phyloP scores from a whole-genome alignment of 2,113 vertebrate species.

The Sakesphorus luctuosus region DNA sequence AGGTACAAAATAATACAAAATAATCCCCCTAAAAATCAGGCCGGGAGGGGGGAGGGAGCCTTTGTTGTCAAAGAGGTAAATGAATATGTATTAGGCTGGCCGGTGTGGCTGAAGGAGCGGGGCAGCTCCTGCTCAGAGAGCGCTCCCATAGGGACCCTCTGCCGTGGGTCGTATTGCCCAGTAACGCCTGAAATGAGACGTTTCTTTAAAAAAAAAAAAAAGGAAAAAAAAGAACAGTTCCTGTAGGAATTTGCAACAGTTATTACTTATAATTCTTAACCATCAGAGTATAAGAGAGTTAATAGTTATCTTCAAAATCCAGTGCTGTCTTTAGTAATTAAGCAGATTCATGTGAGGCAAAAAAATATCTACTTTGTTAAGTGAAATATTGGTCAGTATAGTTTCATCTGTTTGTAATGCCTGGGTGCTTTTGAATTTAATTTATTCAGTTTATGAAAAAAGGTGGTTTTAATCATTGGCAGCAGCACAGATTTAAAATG shows the following conservation, averaged over 20 bases:
- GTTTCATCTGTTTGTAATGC: conserved; percentile 15
- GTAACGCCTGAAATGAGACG: neutral
- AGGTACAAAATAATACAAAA: neutral
- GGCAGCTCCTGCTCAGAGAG: neutral
- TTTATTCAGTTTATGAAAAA: conserved; percentile 21
- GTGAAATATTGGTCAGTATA: neutral
- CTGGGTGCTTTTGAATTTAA: conserved; percentile 7
- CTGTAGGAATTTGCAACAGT: neutral
- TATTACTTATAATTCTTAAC: neutral
- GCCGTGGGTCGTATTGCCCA: neutral
- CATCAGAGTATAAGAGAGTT: neutral
- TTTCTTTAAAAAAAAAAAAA: neutral
- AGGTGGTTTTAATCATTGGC: conserved; percentile 17
- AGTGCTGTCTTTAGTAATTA: neutral
- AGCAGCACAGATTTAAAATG: neutral
- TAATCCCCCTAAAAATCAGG: neutral
- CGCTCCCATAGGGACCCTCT: neutral
- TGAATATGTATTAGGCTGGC: neutral
- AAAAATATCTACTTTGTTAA: neutral
- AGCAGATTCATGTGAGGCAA: neutral
- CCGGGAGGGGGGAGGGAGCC: neutral
- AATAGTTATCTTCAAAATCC: neutral
- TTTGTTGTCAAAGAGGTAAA: neutral
- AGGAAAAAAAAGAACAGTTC: neutral
- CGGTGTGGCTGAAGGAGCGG: neutral